Evolutionary conservation across 2,797 vertebrate species (phyloP).

Genomic region (Anas flavirostris): DNA sequence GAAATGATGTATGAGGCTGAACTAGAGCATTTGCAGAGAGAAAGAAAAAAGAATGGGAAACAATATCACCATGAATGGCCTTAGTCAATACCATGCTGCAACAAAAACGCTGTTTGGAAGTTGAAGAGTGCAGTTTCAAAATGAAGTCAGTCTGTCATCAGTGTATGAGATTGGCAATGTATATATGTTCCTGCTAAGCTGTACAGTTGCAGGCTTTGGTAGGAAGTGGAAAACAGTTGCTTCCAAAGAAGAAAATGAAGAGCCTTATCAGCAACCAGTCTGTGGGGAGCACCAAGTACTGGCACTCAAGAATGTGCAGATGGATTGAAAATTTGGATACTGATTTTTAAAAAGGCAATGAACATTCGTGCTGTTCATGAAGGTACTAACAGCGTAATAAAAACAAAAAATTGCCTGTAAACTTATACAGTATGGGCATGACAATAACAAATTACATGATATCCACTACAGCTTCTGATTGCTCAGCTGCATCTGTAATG

Average conservation of each 20-base stretch:
- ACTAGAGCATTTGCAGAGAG: conserved; percentile 94
- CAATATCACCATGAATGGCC: conserved; percentile 99
- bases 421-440: conserved; percentile 40
- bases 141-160: background rate
- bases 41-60: conserved; percentile 94
- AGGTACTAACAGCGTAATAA: background rate
- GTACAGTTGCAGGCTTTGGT: background rate
- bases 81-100: conserved; percentile 78
- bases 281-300: background rate
- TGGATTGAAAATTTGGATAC: background rate
- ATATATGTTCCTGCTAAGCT: conserved; percentile 37
- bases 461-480: conserved; percentile 54
- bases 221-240: background rate
- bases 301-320: conserved; percentile 36
- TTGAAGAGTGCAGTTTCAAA: background rate
- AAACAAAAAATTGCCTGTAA: conserved; percentile 14
- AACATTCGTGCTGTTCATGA: conserved; percentile 11
- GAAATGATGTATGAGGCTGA: conserved; percentile 99
- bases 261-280: background rate
- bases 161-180: background rate
- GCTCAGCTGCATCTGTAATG: conserved; percentile 51
- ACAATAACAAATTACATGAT: background rate
- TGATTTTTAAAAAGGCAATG: background rate
- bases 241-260: background rate
- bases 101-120: background rate